Conservation (phyloP, 1,140 invertebrate species). For the Achatina immaculata region DNA sequence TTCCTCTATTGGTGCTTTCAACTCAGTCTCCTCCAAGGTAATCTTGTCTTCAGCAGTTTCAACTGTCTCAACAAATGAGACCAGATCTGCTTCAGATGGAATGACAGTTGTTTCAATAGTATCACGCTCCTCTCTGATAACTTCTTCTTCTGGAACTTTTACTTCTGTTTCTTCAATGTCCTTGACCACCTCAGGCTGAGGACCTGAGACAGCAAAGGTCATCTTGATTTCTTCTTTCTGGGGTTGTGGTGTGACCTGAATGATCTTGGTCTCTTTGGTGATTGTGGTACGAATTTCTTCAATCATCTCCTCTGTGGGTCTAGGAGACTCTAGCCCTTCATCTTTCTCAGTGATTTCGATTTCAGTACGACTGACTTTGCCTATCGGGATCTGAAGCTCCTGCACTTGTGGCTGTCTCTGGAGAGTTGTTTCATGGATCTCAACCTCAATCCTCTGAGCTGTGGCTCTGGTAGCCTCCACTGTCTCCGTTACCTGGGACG, state of each 20-base stretch:
- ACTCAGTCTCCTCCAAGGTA: conserved; percentile 39
- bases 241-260: conserved; percentile 29
- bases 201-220: conserved; percentile 35
- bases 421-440: conserved; percentile 59
- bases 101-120: conserved; percentile 34
- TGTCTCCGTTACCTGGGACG: conserved; percentile 38
- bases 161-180: conserved; percentile 46
- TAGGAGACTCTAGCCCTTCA: conserved; percentile 43
- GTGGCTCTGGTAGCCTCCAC: conserved; percentile 42
- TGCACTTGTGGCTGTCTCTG: conserved; percentile 56
- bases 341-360: conserved; percentile 36
- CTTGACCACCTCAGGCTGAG: conserved; percentile 41
- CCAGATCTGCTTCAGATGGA: conserved; percentile 34
- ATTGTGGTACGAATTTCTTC: conserved; percentile 57
- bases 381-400: conserved; percentile 55
- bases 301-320: conserved; percentile 57
- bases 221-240: conserved; percentile 44
- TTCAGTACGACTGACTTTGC: conserved; percentile 47
- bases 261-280: conserved; percentile 41
- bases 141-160: conserved; percentile 38
- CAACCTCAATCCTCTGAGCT: conserved; percentile 61
- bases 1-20: conserved; percentile 47
- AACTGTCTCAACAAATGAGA: conserved; percentile 40
- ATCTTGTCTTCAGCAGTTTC: conserved; percentile 37
- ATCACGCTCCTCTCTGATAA: conserved; percentile 21